Evolutionary conservation across 2,797 vertebrate species (phyloP), one percentile per base, ranked within the genome.

Genomic region (Sebastes paucispinis): DNA sequence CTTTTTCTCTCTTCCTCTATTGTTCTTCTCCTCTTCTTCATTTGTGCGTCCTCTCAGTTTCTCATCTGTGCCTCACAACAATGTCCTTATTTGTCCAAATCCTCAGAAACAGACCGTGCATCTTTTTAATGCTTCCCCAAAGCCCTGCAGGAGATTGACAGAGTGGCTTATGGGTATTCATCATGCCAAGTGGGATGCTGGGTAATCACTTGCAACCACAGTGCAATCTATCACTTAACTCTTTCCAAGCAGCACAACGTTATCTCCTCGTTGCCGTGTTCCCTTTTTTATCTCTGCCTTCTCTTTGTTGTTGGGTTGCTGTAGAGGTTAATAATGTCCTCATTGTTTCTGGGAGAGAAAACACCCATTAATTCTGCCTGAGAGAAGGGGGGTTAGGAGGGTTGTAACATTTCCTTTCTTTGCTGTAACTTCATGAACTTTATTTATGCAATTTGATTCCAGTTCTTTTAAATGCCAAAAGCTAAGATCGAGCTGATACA

Each of bases 221-320:
- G n/a, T 52, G 67, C 69, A 77, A 81, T 85, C 32, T 64, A 73
- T 88, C 69, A 69, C 22, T 50, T 85, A 22, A 34, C 3, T 69
- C 5, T 58, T 70, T 52, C 36, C 29, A 13, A 65, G 47, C 22
- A 29, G 39, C 31, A 54, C 32, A 14, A 24, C 2, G 5, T 77
- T 72, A 68, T 83, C 80, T 69, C 39, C 52, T 52, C 69, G 25
- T 36, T 27, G n/a, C 54, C 5, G 9, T 24, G 62, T 76, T 81
- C 69, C 47, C 29, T 32, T 60, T 83, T 83, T 62, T 70, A 77
- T 81, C 60, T 27, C 14, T 12, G 14, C 29, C n/a, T 64, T 47
- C 11, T 73, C 52, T 65, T 39, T 39, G 52, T 39, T 74, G 57
- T 27, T 11, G 4, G 12, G 20, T 24, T 8, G 27, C 43, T 58